Evolutionary conservation across 2,113 vertebrate species (phyloP).

Genomic region (Struthio camelus): DNA sequence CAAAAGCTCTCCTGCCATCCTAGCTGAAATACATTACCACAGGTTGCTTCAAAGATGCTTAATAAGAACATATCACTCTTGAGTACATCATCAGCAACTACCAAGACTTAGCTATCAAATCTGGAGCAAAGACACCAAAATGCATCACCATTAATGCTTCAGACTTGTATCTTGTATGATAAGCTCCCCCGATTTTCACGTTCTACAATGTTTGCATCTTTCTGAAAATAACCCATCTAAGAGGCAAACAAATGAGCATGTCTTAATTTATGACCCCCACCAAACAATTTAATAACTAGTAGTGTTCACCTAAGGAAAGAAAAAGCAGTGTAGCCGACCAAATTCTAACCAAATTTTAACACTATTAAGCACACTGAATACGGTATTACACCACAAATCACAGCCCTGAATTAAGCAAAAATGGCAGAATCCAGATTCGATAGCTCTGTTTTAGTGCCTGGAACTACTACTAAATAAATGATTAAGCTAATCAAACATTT

Average conservation of each 20-base stretch:
- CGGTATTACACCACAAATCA: neutral
- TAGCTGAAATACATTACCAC: neutral
- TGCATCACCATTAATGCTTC: fast-evolving
- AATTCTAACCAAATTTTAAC: neutral
- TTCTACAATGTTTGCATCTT: neutral
- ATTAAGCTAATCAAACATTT: neutral
- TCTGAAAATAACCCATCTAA: neutral
- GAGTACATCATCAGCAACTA: neutral
- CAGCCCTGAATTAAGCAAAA: neutral
- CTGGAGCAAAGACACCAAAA: neutral
- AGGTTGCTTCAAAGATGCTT: neutral
- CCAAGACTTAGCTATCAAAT: neutral
- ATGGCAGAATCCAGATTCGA: neutral
- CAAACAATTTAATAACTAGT: neutral
- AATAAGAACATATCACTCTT: fast-evolving
- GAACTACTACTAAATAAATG: neutral
- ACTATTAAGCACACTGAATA: too few species aligned
- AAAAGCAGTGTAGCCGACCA: neutral
- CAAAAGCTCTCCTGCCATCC: neutral
- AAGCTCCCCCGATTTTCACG: neutral
- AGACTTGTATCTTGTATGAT: fast-evolving
- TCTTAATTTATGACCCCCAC: neutral
- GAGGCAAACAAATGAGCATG: neutral
- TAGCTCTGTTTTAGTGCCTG: neutral
- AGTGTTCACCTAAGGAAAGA: neutral